Evolutionary conservation across 2,888 invertebrate genomes (phyloP).

Genomic region (Apodemia duryi): DNA sequence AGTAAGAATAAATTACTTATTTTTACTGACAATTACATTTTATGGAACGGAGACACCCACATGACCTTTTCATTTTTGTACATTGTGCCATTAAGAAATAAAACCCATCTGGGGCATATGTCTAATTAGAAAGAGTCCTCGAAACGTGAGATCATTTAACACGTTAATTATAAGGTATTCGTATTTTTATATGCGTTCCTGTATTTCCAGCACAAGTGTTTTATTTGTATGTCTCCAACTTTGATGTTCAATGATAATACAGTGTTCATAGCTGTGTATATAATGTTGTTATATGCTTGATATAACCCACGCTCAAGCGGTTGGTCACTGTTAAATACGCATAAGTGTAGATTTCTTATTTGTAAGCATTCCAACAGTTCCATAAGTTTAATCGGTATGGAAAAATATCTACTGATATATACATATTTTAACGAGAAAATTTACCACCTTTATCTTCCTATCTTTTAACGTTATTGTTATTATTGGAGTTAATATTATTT

Average conservation of each 20-base stretch:
- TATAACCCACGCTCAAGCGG: slow-evolving; percentile 11
- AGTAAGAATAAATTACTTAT: no score
- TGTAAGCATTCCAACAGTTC: slow-evolving; percentile 66
- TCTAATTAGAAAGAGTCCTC: no score
- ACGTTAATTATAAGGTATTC: no score
- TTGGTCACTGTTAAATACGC: slow-evolving; percentile 4
- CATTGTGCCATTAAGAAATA: no score
- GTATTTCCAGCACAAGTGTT: not conserved
- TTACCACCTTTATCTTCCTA: not conserved
- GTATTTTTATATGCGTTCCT: not conserved
- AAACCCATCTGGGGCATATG: no score
- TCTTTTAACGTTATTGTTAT: no score
- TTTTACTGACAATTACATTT: no score
- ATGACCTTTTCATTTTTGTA: no score
- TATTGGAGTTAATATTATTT: no score
- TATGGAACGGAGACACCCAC: no score
- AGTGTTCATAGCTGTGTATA: slow-evolving; percentile 64
- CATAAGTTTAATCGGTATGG: not conserved
- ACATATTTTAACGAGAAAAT: not conserved
- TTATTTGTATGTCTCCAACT: slow-evolving; percentile 17
- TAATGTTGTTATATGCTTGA: slow-evolving; percentile 46
- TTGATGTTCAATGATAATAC: slow-evolving; percentile 65
- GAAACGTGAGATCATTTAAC: no score
- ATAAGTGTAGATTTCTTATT: slow-evolving; percentile 31
- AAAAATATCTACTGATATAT: slow-evolving; percentile 10